phyloP scores from a whole-genome alignment of 2,888 invertebrate species.

The Drosophila rellima region DNA sequence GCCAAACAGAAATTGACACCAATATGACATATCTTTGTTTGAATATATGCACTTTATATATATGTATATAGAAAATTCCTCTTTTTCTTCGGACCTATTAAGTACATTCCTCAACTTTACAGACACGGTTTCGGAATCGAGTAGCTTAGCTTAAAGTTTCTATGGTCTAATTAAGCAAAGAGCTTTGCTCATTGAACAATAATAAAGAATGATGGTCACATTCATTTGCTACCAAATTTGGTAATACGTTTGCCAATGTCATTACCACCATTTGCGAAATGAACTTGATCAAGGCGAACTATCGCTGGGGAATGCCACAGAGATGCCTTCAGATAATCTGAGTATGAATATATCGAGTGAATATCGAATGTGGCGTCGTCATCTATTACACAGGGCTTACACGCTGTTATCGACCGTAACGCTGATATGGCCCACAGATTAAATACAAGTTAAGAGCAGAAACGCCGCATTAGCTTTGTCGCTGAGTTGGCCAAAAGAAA shows the following conservation, averaged over 20 bases:
- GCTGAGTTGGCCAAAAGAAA: constrained; percentile 31
- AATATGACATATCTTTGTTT: constrained; percentile 15
- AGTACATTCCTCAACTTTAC: neutral
- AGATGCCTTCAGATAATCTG: neutral
- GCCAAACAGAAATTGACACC: constrained; percentile 39
- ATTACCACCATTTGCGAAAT: constrained; percentile 18
- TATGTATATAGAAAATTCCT: neutral
- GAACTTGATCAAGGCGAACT: constrained; percentile 37
- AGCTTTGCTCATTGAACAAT: constrained; percentile 34
- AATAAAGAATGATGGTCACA: constrained; percentile 30
- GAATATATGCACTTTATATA: neutral
- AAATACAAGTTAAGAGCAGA: constrained; percentile 20
- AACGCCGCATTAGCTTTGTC: constrained; percentile 49
- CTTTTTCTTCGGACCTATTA: neutral
- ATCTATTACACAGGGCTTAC: neutral
- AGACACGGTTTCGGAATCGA: neutral
- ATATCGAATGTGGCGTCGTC: constrained; percentile 1
- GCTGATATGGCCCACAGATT: constrained; percentile 24
- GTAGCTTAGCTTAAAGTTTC: neutral
- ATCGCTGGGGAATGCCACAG: neutral
- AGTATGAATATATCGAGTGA: neutral
- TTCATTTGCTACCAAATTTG: constrained; percentile 26
- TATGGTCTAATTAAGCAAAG: neutral
- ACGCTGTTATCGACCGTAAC: constrained; percentile 13
- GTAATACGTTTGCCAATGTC: constrained; percentile 35